Evolutionary conservation across 2,797 vertebrate genomes (phyloP).

Genomic region (Xenopus petersii): DNA sequence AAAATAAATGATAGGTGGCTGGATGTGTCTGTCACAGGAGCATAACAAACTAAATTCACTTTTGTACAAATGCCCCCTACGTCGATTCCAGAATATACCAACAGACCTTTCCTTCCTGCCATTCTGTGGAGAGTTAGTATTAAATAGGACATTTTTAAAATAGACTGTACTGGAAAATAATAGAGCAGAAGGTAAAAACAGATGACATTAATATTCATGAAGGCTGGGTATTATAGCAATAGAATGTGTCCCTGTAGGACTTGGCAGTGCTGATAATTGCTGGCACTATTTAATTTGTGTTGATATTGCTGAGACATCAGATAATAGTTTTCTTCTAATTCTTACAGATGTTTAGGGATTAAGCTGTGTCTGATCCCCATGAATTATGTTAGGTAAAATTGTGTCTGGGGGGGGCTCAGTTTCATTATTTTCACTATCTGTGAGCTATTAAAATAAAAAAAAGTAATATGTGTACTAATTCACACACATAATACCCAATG

Average conservation of each 20-base stretch:
- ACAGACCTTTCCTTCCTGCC: too few relatives aligned
- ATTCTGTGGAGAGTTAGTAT: too few relatives aligned
- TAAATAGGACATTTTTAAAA: background rate
- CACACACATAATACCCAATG: background rate
- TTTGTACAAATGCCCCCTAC: background rate
- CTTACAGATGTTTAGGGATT: conserved; percentile 42
- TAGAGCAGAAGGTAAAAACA: conserved; percentile 13
- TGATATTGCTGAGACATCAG: conserved; percentile 13
- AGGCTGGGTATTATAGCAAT: conserved; percentile 14
- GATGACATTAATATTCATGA: conserved; percentile 30
- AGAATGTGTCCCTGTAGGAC: conserved; percentile 17
- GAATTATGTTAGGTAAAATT: conserved; percentile 15
- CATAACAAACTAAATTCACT: background rate
- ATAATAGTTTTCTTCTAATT: conserved; percentile 34
- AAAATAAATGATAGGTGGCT: too few relatives aligned
- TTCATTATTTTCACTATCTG: conserved; percentile 18
- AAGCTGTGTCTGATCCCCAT: conserved; percentile 9
- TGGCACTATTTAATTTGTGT: conserved; percentile 20
- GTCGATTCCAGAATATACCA: too few relatives aligned
- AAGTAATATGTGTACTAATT: too few relatives aligned
- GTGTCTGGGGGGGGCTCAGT: conserved; percentile 9
- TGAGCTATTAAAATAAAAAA: conserved; percentile 6
- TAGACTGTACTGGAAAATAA: background rate
- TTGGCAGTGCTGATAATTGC: conserved; percentile 24
- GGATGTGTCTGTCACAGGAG: too few relatives aligned